phyloP scores from a whole-genome alignment of 2,797 vertebrate species.

The Poecilia gillii region DNA sequence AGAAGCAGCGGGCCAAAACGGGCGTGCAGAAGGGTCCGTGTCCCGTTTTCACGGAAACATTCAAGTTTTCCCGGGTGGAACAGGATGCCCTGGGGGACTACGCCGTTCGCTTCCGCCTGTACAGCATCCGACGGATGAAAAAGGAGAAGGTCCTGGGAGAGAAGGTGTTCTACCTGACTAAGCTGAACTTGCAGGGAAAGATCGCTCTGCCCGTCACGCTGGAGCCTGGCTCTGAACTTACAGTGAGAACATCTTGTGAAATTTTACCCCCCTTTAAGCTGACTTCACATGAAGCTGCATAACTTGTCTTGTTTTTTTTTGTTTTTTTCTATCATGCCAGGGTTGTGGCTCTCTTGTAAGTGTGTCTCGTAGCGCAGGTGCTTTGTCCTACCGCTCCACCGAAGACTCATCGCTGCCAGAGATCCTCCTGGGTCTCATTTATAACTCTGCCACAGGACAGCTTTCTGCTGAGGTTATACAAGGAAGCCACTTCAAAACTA shows the following conservation, averaged over 20 bases:
- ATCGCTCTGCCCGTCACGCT: slow-evolving; percentile 93
- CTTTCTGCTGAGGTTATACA: slow-evolving; percentile 96
- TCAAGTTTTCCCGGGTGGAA: slow-evolving; percentile 94
- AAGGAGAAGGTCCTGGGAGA: slow-evolving; percentile 97
- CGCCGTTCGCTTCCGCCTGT: slow-evolving; percentile 94
- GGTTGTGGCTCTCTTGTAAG: slow-evolving; percentile 95
- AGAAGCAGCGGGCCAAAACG: slow-evolving; percentile 96
- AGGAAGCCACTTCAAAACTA: slow-evolving; percentile 97
- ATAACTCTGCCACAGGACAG: slow-evolving; percentile 93
- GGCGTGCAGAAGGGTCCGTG: slow-evolving; percentile 95
- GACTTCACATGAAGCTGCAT: background rate
- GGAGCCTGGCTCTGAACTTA: slow-evolving; percentile 92
- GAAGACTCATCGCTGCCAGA: slow-evolving; percentile 91
- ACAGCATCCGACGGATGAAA: slow-evolving; percentile 93
- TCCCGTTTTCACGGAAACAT: slow-evolving; percentile 96
- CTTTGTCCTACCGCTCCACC: slow-evolving; percentile 90
- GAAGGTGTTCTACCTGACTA: slow-evolving; percentile 97
- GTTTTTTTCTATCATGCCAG: slow-evolving; percentile 64
- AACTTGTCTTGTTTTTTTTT: background rate
- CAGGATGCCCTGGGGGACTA: slow-evolving; percentile 94
- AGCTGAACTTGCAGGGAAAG: slow-evolving; percentile 98
- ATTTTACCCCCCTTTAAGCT: background rate
- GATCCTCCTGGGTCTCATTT: slow-evolving; percentile 94
- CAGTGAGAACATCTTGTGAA: slow-evolving; percentile 81
- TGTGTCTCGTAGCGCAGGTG: slow-evolving; percentile 91